phyloP scores from a whole-genome alignment of 2,888 invertebrate species.

The Salpingus planirostris region DNA sequence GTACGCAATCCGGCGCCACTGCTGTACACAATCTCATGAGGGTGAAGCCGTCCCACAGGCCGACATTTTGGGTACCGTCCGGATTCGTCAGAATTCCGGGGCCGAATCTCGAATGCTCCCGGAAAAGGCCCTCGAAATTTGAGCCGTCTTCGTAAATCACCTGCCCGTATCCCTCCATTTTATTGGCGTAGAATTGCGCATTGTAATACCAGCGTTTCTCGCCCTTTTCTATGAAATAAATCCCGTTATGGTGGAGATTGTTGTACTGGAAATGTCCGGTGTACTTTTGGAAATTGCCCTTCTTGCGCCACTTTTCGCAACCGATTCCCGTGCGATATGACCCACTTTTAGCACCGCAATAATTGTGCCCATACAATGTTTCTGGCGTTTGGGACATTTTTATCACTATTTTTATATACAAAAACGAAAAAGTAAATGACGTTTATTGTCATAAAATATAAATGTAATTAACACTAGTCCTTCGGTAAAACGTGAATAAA shows the following conservation, averaged over 20 bases:
- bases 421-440: no score
- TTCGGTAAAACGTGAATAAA: no score
- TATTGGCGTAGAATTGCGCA: constrained; percentile 44
- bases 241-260: constrained; percentile 46
- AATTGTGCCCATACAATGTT: no score
- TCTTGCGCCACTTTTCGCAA: no score
- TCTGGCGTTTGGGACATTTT: no score
- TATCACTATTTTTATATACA: no score
- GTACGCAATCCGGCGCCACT: constrained; percentile 23
- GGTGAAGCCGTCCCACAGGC: constrained; percentile 46
- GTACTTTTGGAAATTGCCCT: constrained; percentile 45
- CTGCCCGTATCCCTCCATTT: constrained; percentile 47
- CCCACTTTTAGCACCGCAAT: no score
- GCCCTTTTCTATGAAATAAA: constrained; percentile 33
- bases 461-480: no score
- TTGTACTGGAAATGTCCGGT: constrained; percentile 40
- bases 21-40: constrained; percentile 40
- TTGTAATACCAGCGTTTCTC: constrained; percentile 41
- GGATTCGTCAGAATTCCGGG: constrained; percentile 46
- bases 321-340: no score
- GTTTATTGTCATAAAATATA: no score
- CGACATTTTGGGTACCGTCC: constrained; percentile 45
- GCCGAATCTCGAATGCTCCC: constrained; percentile 47
- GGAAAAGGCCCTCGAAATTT: constrained; percentile 45
- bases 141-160: constrained; percentile 45